Base-by-base conservation (phyloP, 2,113 vertebrate genomes). In the Hassar affinis region DNA sequence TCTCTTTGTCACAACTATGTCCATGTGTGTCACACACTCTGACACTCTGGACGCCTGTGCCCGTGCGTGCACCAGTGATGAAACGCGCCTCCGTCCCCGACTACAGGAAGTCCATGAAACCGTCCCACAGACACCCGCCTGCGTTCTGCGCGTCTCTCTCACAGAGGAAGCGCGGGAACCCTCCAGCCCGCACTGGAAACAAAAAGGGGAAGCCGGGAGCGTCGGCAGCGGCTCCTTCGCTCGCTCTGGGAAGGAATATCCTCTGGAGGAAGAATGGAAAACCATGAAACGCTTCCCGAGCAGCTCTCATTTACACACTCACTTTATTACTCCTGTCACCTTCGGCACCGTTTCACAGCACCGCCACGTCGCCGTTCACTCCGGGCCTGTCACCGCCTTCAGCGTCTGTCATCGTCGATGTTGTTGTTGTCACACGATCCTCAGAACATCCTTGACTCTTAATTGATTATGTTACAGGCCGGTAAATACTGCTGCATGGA, bases 231-330 rank as follows among this genome's bases (percentile, higher is more conserved):
- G 59, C 69, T 85, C 79, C 78, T 75, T 79, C 27, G 33, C 56
- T 80, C 17, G 66, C 66, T 81, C 76, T 62, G 64, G n/a, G n/a
- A n/a, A n/a, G n/a, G n/a, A n/a, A 78, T 68, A 56, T 79, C 38
- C 38, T 79, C 57, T 74, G 80, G 66, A 83, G 83, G 54, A 84
- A 84, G 79, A 84, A 72, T 51, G 83, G 84, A 85, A 83, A 85
- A 35, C 69, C 78, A 51, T 81, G 82, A n/a, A 80, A 18, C 72
- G 35, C 72, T 84, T 86, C 71, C 74, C 79, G 45, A 77, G 64
- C 61, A 47, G 25, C 82, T 84, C 78, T 61, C 85, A 59, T 51
- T 86, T 38, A 86, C 69, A 86, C 49, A 11, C 15, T 81, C n/a
- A n/a, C n/a, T 54, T 84, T 80, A 85, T 80, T 52, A 12, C 51